Percentiles rank a stretch among this genome's conserved stretches.
These are phyloP conservation scores for Digitonthophagus gazella DNA, from an alignment of 2,888 invertebrate genomes.

Conservation along the genomic window DNA sequence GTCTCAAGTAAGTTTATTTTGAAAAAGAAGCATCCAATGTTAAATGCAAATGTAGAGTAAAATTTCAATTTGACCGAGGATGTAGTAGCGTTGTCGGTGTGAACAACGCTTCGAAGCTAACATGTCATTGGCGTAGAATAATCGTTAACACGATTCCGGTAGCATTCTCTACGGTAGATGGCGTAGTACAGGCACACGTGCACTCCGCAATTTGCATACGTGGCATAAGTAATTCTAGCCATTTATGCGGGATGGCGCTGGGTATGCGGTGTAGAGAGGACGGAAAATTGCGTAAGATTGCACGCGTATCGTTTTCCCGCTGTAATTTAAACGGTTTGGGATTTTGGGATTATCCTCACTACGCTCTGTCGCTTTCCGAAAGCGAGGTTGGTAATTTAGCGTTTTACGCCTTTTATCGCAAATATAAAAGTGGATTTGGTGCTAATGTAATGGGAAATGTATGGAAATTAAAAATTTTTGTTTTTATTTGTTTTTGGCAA, in stretches of 20 bases:
- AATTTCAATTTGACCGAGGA: too few relatives aligned
- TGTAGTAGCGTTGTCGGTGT: neutral
- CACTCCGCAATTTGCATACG: neutral
- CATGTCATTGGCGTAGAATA: neutral
- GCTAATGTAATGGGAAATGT: neutral
- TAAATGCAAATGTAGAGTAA: too few relatives aligned
- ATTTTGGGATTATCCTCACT: neutral
- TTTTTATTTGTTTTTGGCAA: neutral
- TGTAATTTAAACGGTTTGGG: neutral
- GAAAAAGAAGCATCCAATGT: too few relatives aligned
- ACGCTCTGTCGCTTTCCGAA: too few relatives aligned
- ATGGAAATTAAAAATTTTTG: too few relatives aligned
- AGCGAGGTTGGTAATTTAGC: neutral
- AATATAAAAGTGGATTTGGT: neutral
- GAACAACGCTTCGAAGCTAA: neutral
- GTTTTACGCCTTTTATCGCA: neutral
- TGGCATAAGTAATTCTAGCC: neutral
- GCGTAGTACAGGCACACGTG: neutral
- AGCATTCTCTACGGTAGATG: neutral
- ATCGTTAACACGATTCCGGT: neutral
- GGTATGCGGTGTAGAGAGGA: neutral
- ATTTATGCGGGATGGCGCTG: neutral
- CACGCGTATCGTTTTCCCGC: neutral
- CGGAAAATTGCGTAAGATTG: neutral
- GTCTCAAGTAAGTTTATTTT: too few relatives aligned